Conservation (phyloP, 2,113 vertebrate species). For the Syngnathus scovelli region DNA sequence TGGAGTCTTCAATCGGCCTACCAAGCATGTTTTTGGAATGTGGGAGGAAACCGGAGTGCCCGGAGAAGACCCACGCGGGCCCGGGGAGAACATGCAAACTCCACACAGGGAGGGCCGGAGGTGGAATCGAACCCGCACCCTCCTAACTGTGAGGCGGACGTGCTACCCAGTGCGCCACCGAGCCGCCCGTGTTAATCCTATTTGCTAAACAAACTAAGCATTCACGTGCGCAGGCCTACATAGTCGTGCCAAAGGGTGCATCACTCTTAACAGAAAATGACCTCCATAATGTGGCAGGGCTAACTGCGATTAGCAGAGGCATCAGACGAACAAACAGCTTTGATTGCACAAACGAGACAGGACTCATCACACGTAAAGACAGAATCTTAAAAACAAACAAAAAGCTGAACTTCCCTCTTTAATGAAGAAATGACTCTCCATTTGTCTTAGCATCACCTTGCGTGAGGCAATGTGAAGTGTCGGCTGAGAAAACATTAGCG, state of each 20-base stretch:
- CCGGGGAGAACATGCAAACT: no score
- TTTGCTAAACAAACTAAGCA: slow-evolving; percentile 42
- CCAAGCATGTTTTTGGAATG: no score
- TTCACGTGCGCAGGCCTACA: slow-evolving; percentile 33
- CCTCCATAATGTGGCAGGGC: slow-evolving; percentile 44
- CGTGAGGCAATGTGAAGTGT: slow-evolving; percentile 76
- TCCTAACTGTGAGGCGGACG: no score
- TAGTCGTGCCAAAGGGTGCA: slow-evolving; percentile 35
- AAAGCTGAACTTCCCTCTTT: slow-evolving; percentile 45
- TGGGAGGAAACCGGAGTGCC: no score
- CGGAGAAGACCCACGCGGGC: no score
- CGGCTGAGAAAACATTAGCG: slow-evolving; percentile 77
- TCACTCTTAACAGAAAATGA: slow-evolving; percentile 50
- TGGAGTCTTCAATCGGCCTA: no score
- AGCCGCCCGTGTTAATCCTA: slow-evolving; percentile 34
- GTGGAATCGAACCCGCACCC: no score
- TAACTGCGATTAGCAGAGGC: slow-evolving; percentile 44
- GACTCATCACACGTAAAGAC: slow-evolving; percentile 50
- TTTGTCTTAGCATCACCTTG: slow-evolving; percentile 79
- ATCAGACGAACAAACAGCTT: slow-evolving; percentile 44
- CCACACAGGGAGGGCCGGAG: no score
- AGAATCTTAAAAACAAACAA: slow-evolving; percentile 56
- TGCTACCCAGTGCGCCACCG: no score
- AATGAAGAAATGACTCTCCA: slow-evolving; percentile 79
- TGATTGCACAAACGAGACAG: slow-evolving; percentile 63